Evolutionary conservation across 2,888 invertebrate genomes (phyloP).

Genomic region (Mamestra brassicae): DNA sequence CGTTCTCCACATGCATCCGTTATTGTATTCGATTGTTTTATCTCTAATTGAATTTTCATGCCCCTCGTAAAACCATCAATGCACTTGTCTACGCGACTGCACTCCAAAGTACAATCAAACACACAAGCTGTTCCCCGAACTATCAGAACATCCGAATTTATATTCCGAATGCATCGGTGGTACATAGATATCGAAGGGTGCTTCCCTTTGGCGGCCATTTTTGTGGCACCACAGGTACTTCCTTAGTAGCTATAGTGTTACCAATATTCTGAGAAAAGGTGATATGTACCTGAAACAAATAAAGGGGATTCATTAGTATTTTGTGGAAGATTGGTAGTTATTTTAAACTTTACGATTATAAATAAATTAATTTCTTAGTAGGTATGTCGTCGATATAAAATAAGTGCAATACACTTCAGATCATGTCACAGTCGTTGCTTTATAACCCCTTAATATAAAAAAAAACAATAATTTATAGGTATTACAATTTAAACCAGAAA

Average conservation of each 20-base stretch:
- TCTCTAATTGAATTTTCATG: slow-evolving; percentile 47
- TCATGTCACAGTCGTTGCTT: neutral
- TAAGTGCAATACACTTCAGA: neutral
- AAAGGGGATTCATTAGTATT: slow-evolving; percentile 47
- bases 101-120: slow-evolving; percentile 55
- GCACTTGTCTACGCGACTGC: slow-evolving; percentile 60
- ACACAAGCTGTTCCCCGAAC: slow-evolving; percentile 68
- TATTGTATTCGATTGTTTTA: slow-evolving; percentile 36
- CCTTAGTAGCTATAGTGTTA: slow-evolving; percentile 62
- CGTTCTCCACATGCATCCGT: slow-evolving; percentile 4
- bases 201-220: slow-evolving; percentile 61
- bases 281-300: slow-evolving; percentile 80
- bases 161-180: slow-evolving; percentile 64
- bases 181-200: slow-evolving; percentile 52
- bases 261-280: slow-evolving; percentile 58
- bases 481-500: neutral
- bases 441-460: neutral
- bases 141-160: slow-evolving; percentile 48
- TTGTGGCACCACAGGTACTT: slow-evolving; percentile 52
- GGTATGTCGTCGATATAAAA: neutral
- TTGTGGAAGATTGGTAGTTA: neutral
- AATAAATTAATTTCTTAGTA: neutral
- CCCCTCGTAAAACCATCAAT: slow-evolving; percentile 49
- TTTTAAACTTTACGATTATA: neutral
- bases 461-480: neutral